These are phyloP conservation scores for Gonatopus flavifemur DNA, from an alignment of 1,140 invertebrate genomes.

Conservation along the genomic window DNA sequence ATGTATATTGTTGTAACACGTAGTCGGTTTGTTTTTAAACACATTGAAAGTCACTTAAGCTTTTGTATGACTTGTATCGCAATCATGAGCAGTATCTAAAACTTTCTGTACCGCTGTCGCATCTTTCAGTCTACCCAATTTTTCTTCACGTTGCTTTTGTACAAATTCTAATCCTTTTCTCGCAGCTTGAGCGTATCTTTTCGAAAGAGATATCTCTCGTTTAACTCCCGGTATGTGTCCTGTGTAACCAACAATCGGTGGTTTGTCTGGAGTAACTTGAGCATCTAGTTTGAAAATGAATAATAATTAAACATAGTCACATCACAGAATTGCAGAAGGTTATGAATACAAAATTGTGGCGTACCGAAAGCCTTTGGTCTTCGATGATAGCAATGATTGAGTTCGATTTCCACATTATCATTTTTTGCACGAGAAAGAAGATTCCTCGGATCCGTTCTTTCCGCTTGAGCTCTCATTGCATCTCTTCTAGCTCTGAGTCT, in stretches of 20 bases:
- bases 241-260: slow-evolving; percentile 72
- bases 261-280: slow-evolving; percentile 68
- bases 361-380: slow-evolving; percentile 41
- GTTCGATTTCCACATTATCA: slow-evolving; percentile 39
- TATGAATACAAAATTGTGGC: not conserved
- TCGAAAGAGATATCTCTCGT: slow-evolving; percentile 67
- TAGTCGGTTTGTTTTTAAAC: too few species aligned
- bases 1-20: too few species aligned
- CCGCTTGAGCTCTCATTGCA: slow-evolving; percentile 56
- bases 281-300: slow-evolving; percentile 57
- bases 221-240: slow-evolving; percentile 71
- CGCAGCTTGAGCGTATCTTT: slow-evolving; percentile 68
- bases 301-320: not conserved
- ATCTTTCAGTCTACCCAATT: slow-evolving; percentile 32
- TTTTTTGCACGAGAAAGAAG: slow-evolving; percentile 36
- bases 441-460: slow-evolving; percentile 46
- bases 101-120: slow-evolving; percentile 26
- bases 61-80: slow-evolving; percentile 31
- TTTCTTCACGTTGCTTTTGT: slow-evolving; percentile 60
- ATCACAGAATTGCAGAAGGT: not conserved
- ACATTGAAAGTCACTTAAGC: slow-evolving; percentile 18
- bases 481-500: slow-evolving; percentile 54
- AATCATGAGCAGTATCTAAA: slow-evolving; percentile 24
- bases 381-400: slow-evolving; percentile 35
- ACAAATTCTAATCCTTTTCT: slow-evolving; percentile 65